Conservation (phyloP, 2,797 vertebrate genomes). For the Peromyscus aztecus region DNA sequence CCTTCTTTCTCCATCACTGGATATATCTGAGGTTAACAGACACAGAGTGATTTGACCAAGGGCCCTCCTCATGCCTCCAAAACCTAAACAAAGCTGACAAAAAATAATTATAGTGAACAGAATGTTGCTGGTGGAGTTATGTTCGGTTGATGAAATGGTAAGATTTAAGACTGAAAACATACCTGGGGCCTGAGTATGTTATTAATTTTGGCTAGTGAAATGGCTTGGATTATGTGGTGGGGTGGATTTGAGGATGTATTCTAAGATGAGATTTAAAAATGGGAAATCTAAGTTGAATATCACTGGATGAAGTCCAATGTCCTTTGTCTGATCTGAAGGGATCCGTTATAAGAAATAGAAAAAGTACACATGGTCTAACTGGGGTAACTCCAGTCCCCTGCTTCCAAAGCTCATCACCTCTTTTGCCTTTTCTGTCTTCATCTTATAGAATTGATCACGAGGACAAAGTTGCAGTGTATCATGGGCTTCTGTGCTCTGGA, state of each 20-base stretch:
- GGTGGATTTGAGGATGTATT: background rate
- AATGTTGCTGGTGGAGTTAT: background rate
- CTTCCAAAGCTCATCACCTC: slow-evolving; percentile 5
- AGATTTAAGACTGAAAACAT: background rate
- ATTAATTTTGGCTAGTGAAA: background rate
- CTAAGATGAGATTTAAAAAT: background rate
- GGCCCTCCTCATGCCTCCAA: background rate
- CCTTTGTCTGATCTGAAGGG: background rate
- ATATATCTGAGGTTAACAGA: slow-evolving; percentile 87
- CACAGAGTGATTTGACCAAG: background rate
- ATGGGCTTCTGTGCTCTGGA: background rate
- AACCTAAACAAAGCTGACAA: background rate
- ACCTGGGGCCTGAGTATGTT: background rate
- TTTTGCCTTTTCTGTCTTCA: slow-evolving; percentile 19
- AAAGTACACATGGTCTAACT: background rate
- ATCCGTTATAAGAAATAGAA: background rate
- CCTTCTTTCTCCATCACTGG: slow-evolving; percentile 52
- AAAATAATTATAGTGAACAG: background rate
- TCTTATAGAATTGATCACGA: background rate
- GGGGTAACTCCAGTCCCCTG: background rate
- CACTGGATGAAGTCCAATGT: background rate
- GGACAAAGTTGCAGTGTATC: slow-evolving; percentile 16
- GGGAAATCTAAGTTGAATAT: background rate
- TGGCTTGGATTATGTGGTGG: background rate
- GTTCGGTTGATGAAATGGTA: background rate